Evolutionary conservation across 2,888 invertebrate genomes (phyloP).

Genomic region (Busseola fusca): DNA sequence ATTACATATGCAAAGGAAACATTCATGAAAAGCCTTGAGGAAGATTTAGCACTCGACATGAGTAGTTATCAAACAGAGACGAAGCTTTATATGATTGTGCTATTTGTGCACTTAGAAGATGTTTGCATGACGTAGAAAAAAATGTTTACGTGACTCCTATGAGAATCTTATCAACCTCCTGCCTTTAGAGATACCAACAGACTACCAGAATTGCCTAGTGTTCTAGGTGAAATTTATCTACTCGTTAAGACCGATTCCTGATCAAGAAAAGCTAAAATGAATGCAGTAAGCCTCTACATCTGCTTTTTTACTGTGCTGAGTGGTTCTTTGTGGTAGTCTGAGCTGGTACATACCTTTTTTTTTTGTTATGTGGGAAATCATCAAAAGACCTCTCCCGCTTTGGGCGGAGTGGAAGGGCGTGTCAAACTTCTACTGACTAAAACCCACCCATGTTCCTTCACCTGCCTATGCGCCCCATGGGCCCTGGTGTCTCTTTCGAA

Average conservation of each 20-base stretch:
- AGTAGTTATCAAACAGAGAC: conserved; percentile 3
- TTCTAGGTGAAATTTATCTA: not conserved
- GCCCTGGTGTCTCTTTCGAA: too few relatives aligned
- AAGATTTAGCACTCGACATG: conserved; percentile 10
- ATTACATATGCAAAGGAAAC: conserved; percentile 46
- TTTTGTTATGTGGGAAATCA: too few relatives aligned
- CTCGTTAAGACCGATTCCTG: not conserved
- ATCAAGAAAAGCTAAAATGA: not conserved
- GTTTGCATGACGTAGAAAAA: not conserved
- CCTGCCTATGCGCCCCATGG: too few relatives aligned
- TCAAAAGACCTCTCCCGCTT: too few relatives aligned
- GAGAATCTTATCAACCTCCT: not conserved
- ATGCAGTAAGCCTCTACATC: not conserved
- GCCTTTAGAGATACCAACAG: not conserved
- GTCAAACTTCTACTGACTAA: too few relatives aligned
- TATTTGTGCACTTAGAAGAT: not conserved
- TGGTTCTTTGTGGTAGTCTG: not conserved
- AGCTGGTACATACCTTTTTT: too few relatives aligned
- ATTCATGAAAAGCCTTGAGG: conserved; percentile 12
- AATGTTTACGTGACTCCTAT: not conserved
- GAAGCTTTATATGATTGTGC: not conserved
- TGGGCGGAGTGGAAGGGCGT: too few relatives aligned
- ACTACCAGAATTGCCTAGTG: too few relatives aligned
- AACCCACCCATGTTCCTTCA: too few relatives aligned
- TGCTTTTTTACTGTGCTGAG: not conserved